These are phyloP conservation scores for Stichopus chloronotus DNA, from an alignment of 35 echinoderm and acorn worm species.

Conservation along the genomic window DNA sequence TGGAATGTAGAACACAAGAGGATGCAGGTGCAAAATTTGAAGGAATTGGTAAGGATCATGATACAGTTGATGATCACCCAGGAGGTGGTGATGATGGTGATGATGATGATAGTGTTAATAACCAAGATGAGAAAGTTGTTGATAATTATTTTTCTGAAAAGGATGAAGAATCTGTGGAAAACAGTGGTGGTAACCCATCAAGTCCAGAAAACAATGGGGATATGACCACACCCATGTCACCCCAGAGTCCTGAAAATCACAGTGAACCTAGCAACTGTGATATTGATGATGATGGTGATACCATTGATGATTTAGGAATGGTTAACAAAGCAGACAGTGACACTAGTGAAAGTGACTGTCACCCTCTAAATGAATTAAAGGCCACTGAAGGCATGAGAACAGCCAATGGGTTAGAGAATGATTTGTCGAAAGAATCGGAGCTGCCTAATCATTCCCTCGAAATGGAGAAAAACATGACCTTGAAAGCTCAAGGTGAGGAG, in stretches of 20 bases:
- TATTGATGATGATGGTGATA: not conserved
- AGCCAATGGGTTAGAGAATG: conserved; percentile 32
- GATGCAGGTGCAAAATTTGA: conserved; percentile 24
- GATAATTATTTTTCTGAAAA: not conserved
- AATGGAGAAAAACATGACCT: conserved; percentile 25
- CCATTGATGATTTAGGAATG: no score
- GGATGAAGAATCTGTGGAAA: conserved; percentile 6
- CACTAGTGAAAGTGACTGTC: conserved; percentile 23
- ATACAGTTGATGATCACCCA: not conserved
- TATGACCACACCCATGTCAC: conserved; percentile 38
- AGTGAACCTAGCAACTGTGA: conserved; percentile 20
- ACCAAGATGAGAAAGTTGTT: not conserved
- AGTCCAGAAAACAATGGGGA: conserved; percentile 52
- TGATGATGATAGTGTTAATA: not conserved
- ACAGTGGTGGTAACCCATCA: conserved; percentile 28
- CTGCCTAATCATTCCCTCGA: conserved; percentile 50
- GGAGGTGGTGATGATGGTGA: not conserved
- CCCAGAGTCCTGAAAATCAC: conserved; percentile 33
- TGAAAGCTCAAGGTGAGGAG: conserved; percentile 26
- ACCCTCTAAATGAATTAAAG: not conserved
- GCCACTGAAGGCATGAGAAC: conserved; percentile 25
- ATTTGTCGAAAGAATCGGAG: conserved; percentile 26
- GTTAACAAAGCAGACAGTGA: conserved; percentile 32
- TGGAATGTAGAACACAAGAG: conserved; percentile 2
- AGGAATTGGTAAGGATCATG: conserved; percentile 52